Evolutionary conservation across 2,888 invertebrate genomes (phyloP).

Genomic region (Agrotis clavis): DNA sequence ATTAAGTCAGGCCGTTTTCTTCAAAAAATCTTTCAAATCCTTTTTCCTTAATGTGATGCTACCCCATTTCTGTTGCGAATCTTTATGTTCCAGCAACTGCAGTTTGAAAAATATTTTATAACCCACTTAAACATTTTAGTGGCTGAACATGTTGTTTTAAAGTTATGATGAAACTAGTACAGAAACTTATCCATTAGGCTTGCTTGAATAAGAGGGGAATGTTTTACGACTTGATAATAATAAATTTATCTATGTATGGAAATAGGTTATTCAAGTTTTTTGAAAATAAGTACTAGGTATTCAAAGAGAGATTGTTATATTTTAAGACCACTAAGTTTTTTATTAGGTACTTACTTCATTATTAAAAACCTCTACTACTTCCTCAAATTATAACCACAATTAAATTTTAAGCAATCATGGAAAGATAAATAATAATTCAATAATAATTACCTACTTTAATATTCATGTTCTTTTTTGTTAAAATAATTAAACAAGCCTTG

Average conservation of each 20-base stretch:
- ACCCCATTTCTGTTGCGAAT: conserved; percentile 14
- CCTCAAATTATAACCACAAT: no score
- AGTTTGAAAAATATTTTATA: conserved; percentile 42
- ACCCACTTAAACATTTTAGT: conserved; percentile 34
- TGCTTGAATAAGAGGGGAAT: conserved; percentile 11
- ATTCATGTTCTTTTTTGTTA: no score
- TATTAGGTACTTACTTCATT: not conserved
- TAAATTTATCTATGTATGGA: not conserved
- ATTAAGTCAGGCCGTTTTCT: no score
- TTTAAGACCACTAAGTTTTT: not conserved
- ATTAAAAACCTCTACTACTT: no score
- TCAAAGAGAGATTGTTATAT: not conserved
- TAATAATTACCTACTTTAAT: no score
- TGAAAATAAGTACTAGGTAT: not conserved
- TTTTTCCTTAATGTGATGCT: not conserved
- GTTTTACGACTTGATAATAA: conserved; percentile 24
- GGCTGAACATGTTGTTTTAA: conserved; percentile 40
- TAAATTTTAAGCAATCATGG: no score
- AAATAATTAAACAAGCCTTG: no score
- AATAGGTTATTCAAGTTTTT: not conserved
- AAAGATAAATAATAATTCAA: no score
- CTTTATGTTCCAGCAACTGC: conserved; percentile 29
- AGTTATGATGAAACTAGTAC: conserved; percentile 45
- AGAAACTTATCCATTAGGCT: conserved; percentile 44
- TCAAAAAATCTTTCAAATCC: no score